Percentiles rank a stretch among this genome's conserved stretches.
Evolutionary conservation across 2,113 vertebrate genomes (phyloP).

Genomic region (Nanger granti): DNA sequence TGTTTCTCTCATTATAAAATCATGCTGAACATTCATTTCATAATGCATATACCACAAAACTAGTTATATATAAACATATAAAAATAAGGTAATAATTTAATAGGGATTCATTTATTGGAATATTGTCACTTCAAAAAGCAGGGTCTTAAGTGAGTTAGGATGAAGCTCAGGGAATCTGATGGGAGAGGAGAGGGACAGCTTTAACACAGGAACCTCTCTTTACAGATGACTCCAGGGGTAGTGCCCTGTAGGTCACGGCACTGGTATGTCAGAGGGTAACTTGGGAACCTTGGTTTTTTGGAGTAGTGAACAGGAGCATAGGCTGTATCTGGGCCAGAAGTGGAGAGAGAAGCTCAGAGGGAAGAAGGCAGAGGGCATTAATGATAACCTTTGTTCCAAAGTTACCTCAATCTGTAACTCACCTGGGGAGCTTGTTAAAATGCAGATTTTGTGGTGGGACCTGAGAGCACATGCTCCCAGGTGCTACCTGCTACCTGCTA

Average conservation of each 20-base stretch:
- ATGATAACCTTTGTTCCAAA: neutral
- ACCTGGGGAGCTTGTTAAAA: neutral
- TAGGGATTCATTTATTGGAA: neutral
- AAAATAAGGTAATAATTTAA: neutral
- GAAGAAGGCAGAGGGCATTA: neutral
- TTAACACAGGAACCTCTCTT: neutral
- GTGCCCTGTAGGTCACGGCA: neutral
- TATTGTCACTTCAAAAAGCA: neutral
- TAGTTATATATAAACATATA: neutral
- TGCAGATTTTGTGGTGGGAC: neutral
- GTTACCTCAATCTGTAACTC: neutral
- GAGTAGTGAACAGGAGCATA: neutral
- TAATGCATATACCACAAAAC: neutral
- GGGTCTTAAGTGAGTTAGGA: neutral
- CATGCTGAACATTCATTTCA: neutral
- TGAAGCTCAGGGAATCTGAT: neutral
- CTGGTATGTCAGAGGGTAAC: neutral
- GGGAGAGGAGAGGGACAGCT: neutral
- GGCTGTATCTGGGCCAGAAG: neutral
- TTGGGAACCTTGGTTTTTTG: neutral
- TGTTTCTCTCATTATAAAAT: constrained; percentile 1
- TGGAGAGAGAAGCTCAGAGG: neutral
- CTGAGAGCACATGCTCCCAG: neutral
- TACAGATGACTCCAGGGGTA: neutral
- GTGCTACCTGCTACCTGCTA: neutral